phyloP scores from a whole-genome alignment of 2,113 vertebrate species.

The Numenius arquata region DNA sequence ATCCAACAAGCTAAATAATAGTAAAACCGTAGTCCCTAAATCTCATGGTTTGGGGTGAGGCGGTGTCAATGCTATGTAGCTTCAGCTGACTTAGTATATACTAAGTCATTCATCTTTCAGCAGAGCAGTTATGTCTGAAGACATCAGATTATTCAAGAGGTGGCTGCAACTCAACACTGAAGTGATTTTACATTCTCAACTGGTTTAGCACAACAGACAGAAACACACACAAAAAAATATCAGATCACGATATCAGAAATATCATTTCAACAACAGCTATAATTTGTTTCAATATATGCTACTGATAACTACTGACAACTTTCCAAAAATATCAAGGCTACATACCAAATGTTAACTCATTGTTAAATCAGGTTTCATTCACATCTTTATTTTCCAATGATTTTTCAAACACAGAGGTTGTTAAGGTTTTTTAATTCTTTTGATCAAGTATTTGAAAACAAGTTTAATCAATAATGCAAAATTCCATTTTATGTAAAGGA shows the following conservation, averaged over 20 bases:
- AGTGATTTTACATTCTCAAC: not conserved
- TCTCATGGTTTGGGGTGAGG: not conserved
- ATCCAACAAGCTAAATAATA: not conserved
- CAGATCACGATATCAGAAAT: slow-evolving; percentile 66
- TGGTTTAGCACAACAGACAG: not conserved
- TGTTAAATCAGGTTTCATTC: slow-evolving; percentile 50
- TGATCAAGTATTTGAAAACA: not conserved
- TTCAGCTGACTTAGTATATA: slow-evolving; percentile 44
- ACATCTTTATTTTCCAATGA: not conserved
- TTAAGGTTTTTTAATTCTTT: not conserved
- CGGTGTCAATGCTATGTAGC: not conserved
- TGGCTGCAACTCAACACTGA: not conserved
- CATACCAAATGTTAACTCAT: slow-evolving; percentile 25
- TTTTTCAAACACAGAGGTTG: not conserved
- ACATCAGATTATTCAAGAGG: not conserved
- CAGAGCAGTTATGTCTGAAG: not conserved
- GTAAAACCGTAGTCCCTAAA: not conserved
- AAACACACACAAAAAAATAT: not conserved
- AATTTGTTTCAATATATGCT: slow-evolving; percentile 53
- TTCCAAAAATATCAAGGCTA: slow-evolving; percentile 64
- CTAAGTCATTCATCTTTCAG: slow-evolving; percentile 20
- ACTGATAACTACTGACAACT: slow-evolving; percentile 69
- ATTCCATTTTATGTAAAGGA: not conserved
- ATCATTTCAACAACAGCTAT: not conserved
- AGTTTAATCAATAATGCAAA: not conserved